Conservation (phyloP, 2,113 vertebrate species). For the Pseudonaja textilis region DNA sequence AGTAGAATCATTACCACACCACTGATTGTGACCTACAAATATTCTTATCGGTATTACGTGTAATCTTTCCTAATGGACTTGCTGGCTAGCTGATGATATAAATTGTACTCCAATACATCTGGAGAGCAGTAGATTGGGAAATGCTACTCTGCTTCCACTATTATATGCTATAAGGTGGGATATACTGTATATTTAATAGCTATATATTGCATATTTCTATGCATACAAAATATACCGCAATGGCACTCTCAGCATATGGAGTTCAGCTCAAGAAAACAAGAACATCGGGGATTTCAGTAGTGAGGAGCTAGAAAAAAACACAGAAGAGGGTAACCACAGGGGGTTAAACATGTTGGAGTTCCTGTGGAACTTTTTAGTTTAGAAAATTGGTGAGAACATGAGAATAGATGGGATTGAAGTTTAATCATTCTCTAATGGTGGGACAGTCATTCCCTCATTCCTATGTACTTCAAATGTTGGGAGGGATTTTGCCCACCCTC, state of each 20-base stretch:
- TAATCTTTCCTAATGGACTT: neutral
- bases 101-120: neutral
- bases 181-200: neutral
- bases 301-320: neutral
- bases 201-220: neutral
- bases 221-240: neutral
- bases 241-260: neutral
- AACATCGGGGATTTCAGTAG: neutral
- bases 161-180: neutral
- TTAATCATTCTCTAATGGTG: too few species aligned
- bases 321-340: neutral
- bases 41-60: neutral
- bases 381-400: neutral
- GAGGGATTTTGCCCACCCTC: too few species aligned
- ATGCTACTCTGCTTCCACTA: neutral
- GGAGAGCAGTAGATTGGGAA: neutral
- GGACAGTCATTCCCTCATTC: too few species aligned
- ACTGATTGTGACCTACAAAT: neutral
- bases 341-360: neutral
- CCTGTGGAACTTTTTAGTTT: neutral
- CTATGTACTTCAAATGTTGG: too few species aligned
- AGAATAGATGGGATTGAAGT: neutral
- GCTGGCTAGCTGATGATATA: neutral
- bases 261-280: neutral
- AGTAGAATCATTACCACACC: neutral